A percentile compares a stretch with the other conserved stretches of the same genome.
Evolutionary conservation across 2,888 invertebrate genomes (phyloP).

Genomic region (Sabellastarte sp.): DNA sequence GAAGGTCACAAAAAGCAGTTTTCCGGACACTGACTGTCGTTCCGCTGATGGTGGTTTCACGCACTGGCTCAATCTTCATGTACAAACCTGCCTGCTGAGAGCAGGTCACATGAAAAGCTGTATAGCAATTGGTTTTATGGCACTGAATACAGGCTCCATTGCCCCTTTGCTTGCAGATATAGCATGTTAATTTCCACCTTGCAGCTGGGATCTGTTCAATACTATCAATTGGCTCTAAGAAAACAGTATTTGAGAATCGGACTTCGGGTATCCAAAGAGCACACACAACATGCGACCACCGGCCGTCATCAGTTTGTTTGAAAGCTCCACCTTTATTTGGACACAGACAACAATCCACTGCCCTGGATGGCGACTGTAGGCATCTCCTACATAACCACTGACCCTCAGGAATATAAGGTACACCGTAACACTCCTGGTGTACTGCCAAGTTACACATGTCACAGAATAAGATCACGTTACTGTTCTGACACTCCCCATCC

Average conservation of each 20-base stretch:
- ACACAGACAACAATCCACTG: conserved; percentile 96
- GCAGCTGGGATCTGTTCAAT: conserved; percentile 94
- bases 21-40: conserved; percentile 69
- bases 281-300: conserved; percentile 99
- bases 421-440: conserved; percentile 97
- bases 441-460: conserved; percentile 99
- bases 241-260: conserved; percentile 86
- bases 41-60: conserved; percentile 22
- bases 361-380: conserved; percentile 86
- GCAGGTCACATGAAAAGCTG: conserved; percentile 98
- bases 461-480: conserved; percentile 97
- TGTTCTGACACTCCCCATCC: conserved; percentile 98
- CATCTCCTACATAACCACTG: conserved; percentile 97
- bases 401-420: conserved; percentile 94
- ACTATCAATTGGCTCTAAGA: conserved; percentile 96
- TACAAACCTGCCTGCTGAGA: conserved; percentile 85
- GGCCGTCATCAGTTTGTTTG: conserved; percentile 92
- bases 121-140: conserved; percentile 92
- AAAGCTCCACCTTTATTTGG: conserved; percentile 98
- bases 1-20: conserved; percentile 93
- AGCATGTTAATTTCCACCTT: conserved; percentile 93
- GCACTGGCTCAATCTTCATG: conserved; percentile 85
- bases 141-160: conserved; percentile 98
- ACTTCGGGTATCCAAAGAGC: conserved; percentile 99
- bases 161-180: conserved; percentile 75